Evolutionary conservation across 37 sponge, comb jelly and placozoan genomes (phyloP).

Genomic region (Axinella damicornis): DNA sequence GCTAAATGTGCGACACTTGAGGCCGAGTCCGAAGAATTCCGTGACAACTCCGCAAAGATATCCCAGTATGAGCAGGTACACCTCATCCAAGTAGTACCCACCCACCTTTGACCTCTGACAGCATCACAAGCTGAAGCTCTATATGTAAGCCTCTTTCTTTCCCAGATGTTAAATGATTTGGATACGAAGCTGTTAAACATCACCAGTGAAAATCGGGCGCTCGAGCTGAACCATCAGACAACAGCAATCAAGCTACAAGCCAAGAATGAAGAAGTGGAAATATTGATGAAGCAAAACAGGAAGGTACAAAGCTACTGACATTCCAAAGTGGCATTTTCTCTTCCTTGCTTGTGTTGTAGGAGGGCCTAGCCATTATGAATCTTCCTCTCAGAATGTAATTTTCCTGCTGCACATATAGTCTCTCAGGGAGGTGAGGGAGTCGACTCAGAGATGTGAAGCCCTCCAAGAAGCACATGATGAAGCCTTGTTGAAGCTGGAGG

Average conservation of each 20-base stretch:
- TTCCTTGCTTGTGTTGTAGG: no score
- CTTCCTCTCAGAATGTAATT: no score
- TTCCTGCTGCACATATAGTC: no score
- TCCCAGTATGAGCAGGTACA: background rate
- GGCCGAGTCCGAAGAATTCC: background rate
- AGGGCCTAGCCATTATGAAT: no score
- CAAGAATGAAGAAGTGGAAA: background rate
- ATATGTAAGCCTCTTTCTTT: no score
- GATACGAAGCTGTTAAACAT: conserved; percentile 1
- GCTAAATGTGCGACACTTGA: conserved; percentile 7
- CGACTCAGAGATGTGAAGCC: background rate
- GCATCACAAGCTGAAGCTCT: no score
- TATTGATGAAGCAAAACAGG: conserved; percentile 19
- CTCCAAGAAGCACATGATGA: background rate
- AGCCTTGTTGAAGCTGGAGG: background rate
- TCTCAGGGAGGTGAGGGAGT: background rate
- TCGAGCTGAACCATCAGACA: conserved; percentile 1
- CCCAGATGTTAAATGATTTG: background rate
- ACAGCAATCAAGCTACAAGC: background rate
- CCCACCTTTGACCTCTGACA: no score
- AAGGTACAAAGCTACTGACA: conserved; percentile 23
- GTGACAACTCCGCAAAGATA: background rate
- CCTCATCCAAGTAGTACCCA: no score
- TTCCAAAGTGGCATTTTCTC: no score
- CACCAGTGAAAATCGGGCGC: background rate